A percentile compares a stretch with the other conserved stretches of the same genome.
Evolutionary conservation across 2,888 invertebrate genomes (phyloP).

Genomic region (Lymantria monacha): DNA sequence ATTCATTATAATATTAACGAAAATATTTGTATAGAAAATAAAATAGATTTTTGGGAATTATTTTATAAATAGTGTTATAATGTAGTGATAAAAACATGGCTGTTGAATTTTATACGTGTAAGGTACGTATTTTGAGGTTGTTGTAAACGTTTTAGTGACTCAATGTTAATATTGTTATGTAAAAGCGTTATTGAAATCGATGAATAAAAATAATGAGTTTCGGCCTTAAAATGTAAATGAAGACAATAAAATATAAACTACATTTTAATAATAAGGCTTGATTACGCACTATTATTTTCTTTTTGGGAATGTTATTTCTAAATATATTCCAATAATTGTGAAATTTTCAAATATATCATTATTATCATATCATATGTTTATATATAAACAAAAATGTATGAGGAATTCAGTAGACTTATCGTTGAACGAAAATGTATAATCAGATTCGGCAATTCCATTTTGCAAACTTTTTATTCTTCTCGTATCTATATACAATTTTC

Average conservation of each 20-base stretch:
- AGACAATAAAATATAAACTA: slow-evolving; percentile 57
- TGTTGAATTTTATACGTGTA: slow-evolving; percentile 71
- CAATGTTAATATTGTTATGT: slow-evolving; percentile 61
- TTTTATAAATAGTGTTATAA: slow-evolving; percentile 39
- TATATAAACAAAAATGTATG: slow-evolving; percentile 11
- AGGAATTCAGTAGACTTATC: slow-evolving; percentile 19
- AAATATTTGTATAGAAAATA: slow-evolving; percentile 40
- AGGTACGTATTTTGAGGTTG: slow-evolving; percentile 67
- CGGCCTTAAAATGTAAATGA: slow-evolving; percentile 61
- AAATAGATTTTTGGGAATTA: slow-evolving; percentile 37
- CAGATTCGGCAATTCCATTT: slow-evolving; percentile 22
- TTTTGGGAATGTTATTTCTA: slow-evolving; percentile 12
- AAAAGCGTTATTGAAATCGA: slow-evolving; percentile 38
- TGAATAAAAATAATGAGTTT: slow-evolving; percentile 26
- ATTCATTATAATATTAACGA: slow-evolving; percentile 28
- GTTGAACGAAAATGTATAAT: slow-evolving; percentile 13
- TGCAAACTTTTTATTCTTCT: slow-evolving; percentile 28
- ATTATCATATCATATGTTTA: slow-evolving; percentile 57
- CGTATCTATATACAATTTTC: slow-evolving; percentile 29
- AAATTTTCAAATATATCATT: slow-evolving; percentile 50
- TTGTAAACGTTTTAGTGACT: slow-evolving; percentile 61
- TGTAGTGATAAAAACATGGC: slow-evolving; percentile 76
- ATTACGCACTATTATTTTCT: slow-evolving; percentile 12
- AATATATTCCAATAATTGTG: slow-evolving; percentile 10
- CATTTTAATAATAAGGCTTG: slow-evolving; percentile 23